These are phyloP conservation scores for Andrena cerasifolii DNA, from an alignment of 1,140 invertebrate species.

Conservation along the genomic window DNA sequence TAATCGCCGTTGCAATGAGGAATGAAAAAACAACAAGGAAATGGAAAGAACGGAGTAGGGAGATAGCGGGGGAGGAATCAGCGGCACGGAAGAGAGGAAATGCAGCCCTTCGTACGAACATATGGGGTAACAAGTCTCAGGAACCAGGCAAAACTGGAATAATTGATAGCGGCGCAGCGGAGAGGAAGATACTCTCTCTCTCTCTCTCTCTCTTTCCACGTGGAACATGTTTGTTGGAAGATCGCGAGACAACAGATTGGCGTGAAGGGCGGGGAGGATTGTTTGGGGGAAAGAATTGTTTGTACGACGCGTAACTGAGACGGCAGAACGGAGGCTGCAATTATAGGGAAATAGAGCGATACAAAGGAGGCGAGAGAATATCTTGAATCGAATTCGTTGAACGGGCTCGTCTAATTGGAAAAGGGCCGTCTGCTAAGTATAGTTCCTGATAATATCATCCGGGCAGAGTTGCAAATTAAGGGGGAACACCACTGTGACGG, in stretches of 20 bases:
- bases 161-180: constrained; percentile 39
- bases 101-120: constrained; percentile 23
- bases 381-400: background rate
- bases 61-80: background rate
- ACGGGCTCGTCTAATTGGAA: no score
- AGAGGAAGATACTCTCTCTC: constrained; percentile 31
- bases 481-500: no score
- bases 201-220: no score
- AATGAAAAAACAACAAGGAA: background rate
- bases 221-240: background rate
- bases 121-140: constrained; percentile 33
- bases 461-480: no score
- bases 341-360: background rate
- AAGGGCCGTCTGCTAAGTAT: no score
- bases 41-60: background rate
- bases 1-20: constrained; percentile 34
- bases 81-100: constrained; percentile 35
- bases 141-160: constrained; percentile 32
- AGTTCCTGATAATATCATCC: no score
- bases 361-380: background rate
- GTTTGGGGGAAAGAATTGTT: background rate
- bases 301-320: background rate
- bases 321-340: background rate
- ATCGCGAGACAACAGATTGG: background rate
- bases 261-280: background rate